Evolutionary conservation across 2,113 vertebrate species (phyloP), one percentile per base, ranked within the genome.

Genomic region (Taurulus bubalis): DNA sequence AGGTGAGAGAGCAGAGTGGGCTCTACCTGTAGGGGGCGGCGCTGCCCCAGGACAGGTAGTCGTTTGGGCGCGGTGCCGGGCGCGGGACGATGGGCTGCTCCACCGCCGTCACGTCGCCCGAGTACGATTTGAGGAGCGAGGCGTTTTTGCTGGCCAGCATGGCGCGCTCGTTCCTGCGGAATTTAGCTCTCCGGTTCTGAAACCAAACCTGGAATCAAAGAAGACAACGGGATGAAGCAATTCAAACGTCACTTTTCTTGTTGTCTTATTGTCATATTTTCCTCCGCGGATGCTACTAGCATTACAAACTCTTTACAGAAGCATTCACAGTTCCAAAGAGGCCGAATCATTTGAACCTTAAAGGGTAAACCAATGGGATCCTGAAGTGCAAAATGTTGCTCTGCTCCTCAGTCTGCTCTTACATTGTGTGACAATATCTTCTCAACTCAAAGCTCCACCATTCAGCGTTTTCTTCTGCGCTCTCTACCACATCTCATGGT

Each of bases 121-220:
- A 98, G 95, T 98, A 99, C 20, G 98, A 97, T 84, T 99, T 99
- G 88, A 99, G 97, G 56, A 98, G 96, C 4, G 98, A 98, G 74
- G 97, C 98, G 0, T 99, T 99, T 88, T 99, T 99, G 92, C 97
- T 99, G 93, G 98, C 98, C 95, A 99, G 95, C 98, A 99, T 97
- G 74, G 98, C 97, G 71, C 98, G 93, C 94, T 99, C 98, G 0
- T 99, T 99, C 86, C 98, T 91, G 60, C 98, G 97, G 85, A 99
- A 99, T 92, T 99, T 99, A 26, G 98, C 98, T 89, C 98, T 95
- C 75, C 98, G 90, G 94, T 99, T 99, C 95, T 99, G 98, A 85
- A 99, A 99, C 98, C 98, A 99, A 75, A 99, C 98, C 98, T 99
- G 90, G 47, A 77, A 75, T 1, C 12, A 28, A 18, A 74, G 10